Base-by-base conservation (phyloP, 2,888 invertebrate species). In the Tipula vernalis region DNA sequence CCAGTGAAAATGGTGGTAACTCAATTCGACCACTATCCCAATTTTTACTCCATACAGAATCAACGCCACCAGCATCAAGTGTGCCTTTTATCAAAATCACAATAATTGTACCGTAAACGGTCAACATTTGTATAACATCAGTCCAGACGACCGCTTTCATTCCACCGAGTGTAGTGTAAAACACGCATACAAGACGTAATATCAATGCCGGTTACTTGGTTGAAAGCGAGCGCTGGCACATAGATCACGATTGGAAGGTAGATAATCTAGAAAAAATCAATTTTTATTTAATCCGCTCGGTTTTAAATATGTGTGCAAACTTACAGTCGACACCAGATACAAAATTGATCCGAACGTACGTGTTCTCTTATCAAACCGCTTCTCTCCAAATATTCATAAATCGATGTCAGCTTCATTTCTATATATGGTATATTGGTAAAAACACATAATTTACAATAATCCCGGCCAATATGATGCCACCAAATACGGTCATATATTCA, bases 1-100 rank as follows among this genome's bases (percentile, higher is more conserved):
- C 95, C 86, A 94, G 93, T 90, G 96, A 96, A 92, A 95, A 94
- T 36, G 94, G 93, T 2, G 96, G 96, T 39, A 93, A 89, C 91
- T 95, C 96, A 28, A 96, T 93, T 87, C 96, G 93, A 83, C 94
- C 95, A 87, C 95, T 95, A 44, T 95, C 15, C 84, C n/a, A 15
- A 84, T 84, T 84, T 84, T 41, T 84, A 13, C 6, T 41, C 41
- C 36, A 36, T 5, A 84, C 84, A 15, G 39, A 6, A 8, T 41
- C 84, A 36, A 84, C 6, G 0, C 84, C 84, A 2, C 84, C 84
- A 41, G 41, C 84, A 5, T 84, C 41, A 2, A 36, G 5, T 5
- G 18, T 36, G n/a, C 84, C 84, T 8, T 39, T 39, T n/a, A 41
- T 18, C 2, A 84, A 39, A 84, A 84, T 84, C 6, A 41, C 6